These are phyloP conservation scores for Odobenus rosmarus DNA, from an alignment of 2,113 vertebrate species.

Conservation along the genomic window DNA sequence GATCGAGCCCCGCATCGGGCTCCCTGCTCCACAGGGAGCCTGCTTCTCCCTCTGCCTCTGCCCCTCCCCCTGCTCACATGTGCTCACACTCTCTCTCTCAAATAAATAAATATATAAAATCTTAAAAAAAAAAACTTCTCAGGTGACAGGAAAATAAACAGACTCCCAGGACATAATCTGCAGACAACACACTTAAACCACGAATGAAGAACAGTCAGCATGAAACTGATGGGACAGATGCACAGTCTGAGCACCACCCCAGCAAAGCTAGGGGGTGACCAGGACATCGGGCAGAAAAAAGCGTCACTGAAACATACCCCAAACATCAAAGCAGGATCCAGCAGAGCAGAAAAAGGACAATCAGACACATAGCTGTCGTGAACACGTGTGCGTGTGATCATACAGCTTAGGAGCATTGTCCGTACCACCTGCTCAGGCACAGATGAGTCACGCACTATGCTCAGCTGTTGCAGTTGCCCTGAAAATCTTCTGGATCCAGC, in stretches of 20 bases:
- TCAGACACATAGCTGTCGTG: accelerated
- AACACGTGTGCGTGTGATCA: accelerated
- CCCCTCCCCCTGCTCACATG: too few relatives aligned
- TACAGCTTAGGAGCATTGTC: background rate
- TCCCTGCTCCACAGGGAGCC: background rate
- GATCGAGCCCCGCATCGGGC: background rate
- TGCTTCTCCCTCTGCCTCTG: too few relatives aligned
- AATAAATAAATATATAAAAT: background rate
- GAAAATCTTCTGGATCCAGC: background rate
- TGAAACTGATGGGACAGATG: accelerated
- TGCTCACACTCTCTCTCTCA: background rate
- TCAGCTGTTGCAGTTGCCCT: background rate
- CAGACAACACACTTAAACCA: background rate
- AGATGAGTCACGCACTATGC: background rate
- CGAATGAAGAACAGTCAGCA: accelerated
- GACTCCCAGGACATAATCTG: accelerated
- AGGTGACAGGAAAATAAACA: too few relatives aligned
- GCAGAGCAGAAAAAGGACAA: too few relatives aligned
- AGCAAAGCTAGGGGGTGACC: accelerated
- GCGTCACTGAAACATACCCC: background rate
- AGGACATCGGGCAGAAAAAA: accelerated
- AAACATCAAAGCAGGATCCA: background rate
- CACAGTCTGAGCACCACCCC: accelerated
- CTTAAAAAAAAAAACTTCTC: background rate
- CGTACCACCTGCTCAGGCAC: background rate